These are phyloP conservation scores for Pampus argenteus DNA, from an alignment of 2,797 vertebrate genomes.

Conservation along the genomic window DNA sequence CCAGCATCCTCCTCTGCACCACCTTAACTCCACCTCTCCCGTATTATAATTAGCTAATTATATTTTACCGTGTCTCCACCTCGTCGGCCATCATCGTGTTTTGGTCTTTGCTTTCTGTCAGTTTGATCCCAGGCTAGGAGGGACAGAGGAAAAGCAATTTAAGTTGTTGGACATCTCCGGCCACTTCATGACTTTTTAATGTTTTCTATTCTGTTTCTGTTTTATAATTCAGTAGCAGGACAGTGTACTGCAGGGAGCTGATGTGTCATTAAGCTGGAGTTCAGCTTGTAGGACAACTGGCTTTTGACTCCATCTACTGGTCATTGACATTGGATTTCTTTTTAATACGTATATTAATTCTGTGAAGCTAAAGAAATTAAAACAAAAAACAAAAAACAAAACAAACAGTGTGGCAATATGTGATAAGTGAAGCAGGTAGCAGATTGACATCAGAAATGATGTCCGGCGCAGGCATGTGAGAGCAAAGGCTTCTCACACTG, in stretches of 20 bases:
- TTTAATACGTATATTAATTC: conserved; percentile 18
- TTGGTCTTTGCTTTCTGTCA: neutral
- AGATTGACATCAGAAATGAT: conserved; percentile 45
- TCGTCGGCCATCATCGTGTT: too few species aligned
- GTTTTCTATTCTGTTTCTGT: conserved; percentile 32
- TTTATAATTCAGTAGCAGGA: conserved; percentile 54
- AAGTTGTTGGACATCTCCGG: conserved; percentile 32
- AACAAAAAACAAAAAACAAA: conserved; percentile 2
- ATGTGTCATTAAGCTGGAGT: conserved; percentile 30
- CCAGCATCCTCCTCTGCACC: neutral
- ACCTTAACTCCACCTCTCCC: neutral
- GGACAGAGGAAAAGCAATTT: conserved; percentile 5
- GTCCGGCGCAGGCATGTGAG: conserved; percentile 32
- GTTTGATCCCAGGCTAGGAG: conserved; percentile 9
- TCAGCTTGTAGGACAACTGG: conserved; percentile 34
- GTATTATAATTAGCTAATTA: conserved; percentile 7
- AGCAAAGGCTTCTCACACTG: conserved; percentile 44
- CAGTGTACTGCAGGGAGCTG: conserved; percentile 21
- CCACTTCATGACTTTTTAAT: conserved; percentile 59
- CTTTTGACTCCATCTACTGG: conserved; percentile 73
- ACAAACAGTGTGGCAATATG: conserved; percentile 25
- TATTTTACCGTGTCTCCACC: neutral
- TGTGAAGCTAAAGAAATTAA: conserved; percentile 20
- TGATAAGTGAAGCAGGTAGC: conserved; percentile 43
- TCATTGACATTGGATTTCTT: conserved; percentile 25